Base-by-base conservation (phyloP, 2,888 invertebrate genomes). In the Helicoverpa assulta region DNA sequence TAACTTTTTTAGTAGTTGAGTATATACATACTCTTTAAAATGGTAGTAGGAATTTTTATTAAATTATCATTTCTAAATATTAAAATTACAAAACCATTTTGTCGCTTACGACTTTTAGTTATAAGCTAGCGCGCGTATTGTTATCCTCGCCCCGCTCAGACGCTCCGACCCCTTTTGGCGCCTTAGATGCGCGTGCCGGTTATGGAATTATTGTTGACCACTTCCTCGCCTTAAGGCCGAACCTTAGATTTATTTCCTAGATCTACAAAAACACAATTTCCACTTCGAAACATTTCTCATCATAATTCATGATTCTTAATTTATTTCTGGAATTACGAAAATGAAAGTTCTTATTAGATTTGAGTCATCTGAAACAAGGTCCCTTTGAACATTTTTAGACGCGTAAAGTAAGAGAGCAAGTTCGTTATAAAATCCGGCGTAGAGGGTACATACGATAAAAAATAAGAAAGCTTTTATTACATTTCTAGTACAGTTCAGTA, bases 261-360 rank as follows among this genome's bases (percentile, higher is more conserved):
- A n/a, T 47, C 5, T 10, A 40, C 2, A 26, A 55, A 18, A 12
- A 29, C 5, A 5, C 6, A 12, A 50, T 50, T 67, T 55, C 58
- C 29, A 16, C 18, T 40, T 37, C 18, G 51, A 70, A 61, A 76
- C 26, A 60, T 26, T 26, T 47, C 14, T 19, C 55, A 68, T 59
- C 59, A 18, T 56, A 16, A 33, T 71, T 70, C 53, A 37, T 72
- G 70, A 72, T 59, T 70, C 54, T 50, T 77, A 50, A 77, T 74
- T 72, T 71, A 52, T 33, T 57, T 53, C 33, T 18, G 56, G 61
- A 70, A 70, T 70, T 73, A 74, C 59, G 61, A 65, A 60, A 65
- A 59, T 65, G 58, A 78, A 78, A 65, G 56, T 76, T 73, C 18
- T 70, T 70, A 73, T 73, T 73, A 61, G 61, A 61, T 73, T 73